Conservation (phyloP, 2,113 vertebrate species). For the Pithys albifrons region DNA sequence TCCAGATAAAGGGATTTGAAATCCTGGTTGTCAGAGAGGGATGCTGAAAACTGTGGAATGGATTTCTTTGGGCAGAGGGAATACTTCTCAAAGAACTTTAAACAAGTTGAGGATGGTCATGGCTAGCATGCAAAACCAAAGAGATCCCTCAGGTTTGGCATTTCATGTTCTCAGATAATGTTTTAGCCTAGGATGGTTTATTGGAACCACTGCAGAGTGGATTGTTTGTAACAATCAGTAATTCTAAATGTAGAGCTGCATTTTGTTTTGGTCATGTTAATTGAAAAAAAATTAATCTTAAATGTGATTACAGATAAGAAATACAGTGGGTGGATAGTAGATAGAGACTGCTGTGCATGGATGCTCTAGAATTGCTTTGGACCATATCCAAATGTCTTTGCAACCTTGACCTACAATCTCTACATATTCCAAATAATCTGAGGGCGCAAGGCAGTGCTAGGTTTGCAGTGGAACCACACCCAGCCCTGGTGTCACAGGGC, state of each 20-base stretch:
- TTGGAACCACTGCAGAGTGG: neutral
- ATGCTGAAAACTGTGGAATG: conserved; percentile 70
- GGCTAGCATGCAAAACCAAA: neutral
- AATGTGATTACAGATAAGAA: neutral
- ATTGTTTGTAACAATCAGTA: neutral
- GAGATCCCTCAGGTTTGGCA: neutral
- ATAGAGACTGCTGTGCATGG: neutral
- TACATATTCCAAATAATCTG: neutral
- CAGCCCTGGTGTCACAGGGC: neutral
- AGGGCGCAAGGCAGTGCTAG: neutral
- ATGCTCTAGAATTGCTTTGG: neutral
- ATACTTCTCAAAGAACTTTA: conserved; percentile 26
- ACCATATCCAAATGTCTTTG: neutral
- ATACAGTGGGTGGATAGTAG: neutral
- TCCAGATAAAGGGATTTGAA: conserved; percentile 75
- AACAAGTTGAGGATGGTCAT: neutral
- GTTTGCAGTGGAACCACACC: neutral
- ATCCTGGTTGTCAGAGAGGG: conserved; percentile 54
- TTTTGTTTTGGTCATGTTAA: neutral
- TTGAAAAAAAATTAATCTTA: neutral
- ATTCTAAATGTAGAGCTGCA: neutral
- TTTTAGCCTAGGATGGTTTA: neutral
- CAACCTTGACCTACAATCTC: neutral
- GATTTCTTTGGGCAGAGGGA: conserved; percentile 60
- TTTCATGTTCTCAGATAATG: neutral